These are phyloP conservation scores for Cephalopholis sonnerati DNA, from an alignment of 2,113 vertebrate species.

Conservation along the genomic window DNA sequence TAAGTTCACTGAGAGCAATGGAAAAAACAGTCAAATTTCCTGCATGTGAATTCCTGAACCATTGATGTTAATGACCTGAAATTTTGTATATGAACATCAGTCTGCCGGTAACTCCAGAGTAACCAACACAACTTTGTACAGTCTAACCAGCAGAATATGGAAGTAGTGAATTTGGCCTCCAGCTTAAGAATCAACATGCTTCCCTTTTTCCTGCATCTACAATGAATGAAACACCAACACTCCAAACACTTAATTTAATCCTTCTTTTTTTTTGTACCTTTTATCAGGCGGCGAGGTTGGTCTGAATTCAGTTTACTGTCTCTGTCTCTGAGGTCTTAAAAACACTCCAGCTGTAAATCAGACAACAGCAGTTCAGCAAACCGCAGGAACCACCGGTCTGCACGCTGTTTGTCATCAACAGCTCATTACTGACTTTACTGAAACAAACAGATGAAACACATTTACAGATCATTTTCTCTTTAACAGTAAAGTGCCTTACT, in stretches of 20 bases:
- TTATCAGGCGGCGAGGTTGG: neutral
- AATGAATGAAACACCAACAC: neutral
- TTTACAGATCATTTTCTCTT: neutral
- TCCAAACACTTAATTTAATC: no score
- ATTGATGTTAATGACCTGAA: no score
- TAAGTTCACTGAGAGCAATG: no score
- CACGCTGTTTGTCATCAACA: conserved; percentile 5
- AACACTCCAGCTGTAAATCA: conserved; percentile 12
- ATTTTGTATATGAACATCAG: no score
- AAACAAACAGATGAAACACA: neutral
- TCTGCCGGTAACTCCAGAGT: no score
- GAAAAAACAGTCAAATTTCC: no score
- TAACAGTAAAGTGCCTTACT: neutral
- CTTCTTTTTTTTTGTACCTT: neutral
- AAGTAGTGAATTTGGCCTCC: no score
- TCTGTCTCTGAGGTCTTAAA: conserved; percentile 3
- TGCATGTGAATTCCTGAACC: no score
- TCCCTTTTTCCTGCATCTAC: neutral
- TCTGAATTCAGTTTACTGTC: neutral
- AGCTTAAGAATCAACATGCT: no score
- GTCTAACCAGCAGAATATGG: no score
- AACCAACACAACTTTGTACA: no score
- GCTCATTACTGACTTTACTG: neutral
- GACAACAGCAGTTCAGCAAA: conserved; percentile 6
- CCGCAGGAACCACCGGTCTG: conserved; percentile 3